Percentiles rank a stretch among this genome's conserved stretches.
phyloP scores from a whole-genome alignment of 2,888 invertebrate genomes.

The Oegoconia quadripuncta region DNA sequence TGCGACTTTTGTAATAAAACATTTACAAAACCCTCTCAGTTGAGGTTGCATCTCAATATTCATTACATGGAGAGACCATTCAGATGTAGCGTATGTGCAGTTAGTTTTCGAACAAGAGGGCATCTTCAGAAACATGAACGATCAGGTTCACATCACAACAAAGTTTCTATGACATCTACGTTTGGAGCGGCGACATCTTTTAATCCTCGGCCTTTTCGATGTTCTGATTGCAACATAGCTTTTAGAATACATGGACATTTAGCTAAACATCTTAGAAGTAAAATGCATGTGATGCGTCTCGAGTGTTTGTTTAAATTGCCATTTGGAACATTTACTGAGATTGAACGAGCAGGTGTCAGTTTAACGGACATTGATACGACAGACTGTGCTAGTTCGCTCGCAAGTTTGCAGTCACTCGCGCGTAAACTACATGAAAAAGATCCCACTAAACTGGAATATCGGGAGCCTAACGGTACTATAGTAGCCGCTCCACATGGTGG shows the following conservation, averaged over 20 bases:
- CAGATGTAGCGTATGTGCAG: conserved; percentile 93
- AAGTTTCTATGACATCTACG: conserved; percentile 92
- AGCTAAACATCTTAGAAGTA: conserved; percentile 97
- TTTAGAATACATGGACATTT: conserved; percentile 98
- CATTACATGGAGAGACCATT: conserved; percentile 96
- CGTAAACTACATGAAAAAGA: conserved; percentile 90
- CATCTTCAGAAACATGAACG: conserved; percentile 96
- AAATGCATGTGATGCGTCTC: conserved; percentile 96
- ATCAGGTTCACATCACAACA: conserved; percentile 94
- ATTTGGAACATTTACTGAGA: conserved; percentile 95
- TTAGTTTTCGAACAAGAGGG: conserved; percentile 93
- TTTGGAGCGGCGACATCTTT: conserved; percentile 91
- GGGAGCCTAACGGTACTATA: conserved; percentile 67
- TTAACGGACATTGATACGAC: conserved; percentile 97
- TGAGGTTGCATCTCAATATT: conserved; percentile 95
- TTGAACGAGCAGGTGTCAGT: conserved; percentile 93
- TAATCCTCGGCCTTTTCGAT: conserved; percentile 97
- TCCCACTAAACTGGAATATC: conserved; percentile 85
- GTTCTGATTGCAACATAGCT: conserved; percentile 96
- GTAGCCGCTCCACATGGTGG: conserved; percentile 47
- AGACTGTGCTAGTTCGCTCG: conserved; percentile 96
- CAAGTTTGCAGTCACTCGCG: conserved; percentile 90
- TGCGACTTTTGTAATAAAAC: conserved; percentile 94
- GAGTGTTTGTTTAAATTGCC: conserved; percentile 96
- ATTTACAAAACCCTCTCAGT: conserved; percentile 94